These are phyloP conservation scores for Neoniphon sammara DNA, from an alignment of 2,797 vertebrate genomes.

Conservation along the genomic window DNA sequence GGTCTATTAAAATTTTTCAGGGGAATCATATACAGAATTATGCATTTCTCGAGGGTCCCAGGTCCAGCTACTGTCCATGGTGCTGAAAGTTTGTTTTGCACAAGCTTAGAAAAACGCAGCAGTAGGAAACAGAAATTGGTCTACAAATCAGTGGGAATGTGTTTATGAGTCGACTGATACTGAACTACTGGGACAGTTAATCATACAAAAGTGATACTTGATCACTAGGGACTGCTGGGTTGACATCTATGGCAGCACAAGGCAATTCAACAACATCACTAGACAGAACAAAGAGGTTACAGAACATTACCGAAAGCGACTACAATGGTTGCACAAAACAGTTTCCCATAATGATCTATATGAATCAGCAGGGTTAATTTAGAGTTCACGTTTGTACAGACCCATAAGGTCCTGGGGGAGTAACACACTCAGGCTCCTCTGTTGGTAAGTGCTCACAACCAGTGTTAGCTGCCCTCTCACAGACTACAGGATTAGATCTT, in stretches of 20 bases:
- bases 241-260: too few species aligned
- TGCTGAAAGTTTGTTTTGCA: constrained; percentile 36
- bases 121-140: not conserved
- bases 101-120: not conserved
- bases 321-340: not conserved
- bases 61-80: constrained; percentile 29
- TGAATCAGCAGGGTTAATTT: too few species aligned
- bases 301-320: not conserved
- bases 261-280: too few species aligned
- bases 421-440: constrained; percentile 44
- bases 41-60: not conserved
- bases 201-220: too few species aligned
- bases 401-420: constrained; percentile 57
- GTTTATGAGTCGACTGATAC: too few species aligned
- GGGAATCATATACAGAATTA: not conserved
- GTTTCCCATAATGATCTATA: too few species aligned
- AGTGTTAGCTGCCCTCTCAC: constrained; percentile 59
- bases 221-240: too few species aligned
- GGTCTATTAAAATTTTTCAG: not conserved
- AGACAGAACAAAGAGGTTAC: too few species aligned
- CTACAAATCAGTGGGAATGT: too few species aligned
- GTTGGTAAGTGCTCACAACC: constrained; percentile 66
- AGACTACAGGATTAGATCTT: constrained; percentile 47
- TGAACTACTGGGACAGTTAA: too few species aligned
- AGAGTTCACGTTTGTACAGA: constrained; percentile 5